These are phyloP conservation scores for Corythoichthys haematopterus DNA, from an alignment of 2,113 vertebrate genomes.

Conservation along the genomic window DNA sequence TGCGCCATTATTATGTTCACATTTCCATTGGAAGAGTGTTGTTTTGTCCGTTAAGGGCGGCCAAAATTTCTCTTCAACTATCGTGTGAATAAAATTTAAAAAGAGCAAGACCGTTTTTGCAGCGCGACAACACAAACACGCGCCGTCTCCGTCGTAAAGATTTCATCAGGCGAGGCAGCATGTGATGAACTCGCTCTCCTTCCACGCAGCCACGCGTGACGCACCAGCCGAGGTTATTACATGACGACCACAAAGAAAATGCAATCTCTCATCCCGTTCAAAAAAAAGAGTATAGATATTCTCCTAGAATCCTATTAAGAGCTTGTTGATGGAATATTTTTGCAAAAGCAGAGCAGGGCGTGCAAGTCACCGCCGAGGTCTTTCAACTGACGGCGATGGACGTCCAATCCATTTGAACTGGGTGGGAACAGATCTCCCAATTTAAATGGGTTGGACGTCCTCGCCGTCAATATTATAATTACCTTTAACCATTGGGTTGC, in stretches of 20 bases:
- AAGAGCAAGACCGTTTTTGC: not conserved
- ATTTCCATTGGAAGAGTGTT: too few relatives aligned
- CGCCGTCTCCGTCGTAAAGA: constrained; percentile 79
- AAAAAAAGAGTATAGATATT: constrained; percentile 88
- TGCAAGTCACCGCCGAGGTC: constrained; percentile 68
- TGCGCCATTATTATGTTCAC: too few relatives aligned
- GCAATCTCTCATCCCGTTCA: constrained; percentile 98
- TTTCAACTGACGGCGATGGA: constrained; percentile 71
- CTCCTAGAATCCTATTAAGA: constrained; percentile 94
- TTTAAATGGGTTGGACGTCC: too few relatives aligned
- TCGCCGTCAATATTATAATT: too few relatives aligned
- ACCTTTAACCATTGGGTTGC: constrained; percentile 20
- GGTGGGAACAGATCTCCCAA: too few relatives aligned
- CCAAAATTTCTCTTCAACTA: too few relatives aligned
- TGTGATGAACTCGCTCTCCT: constrained; percentile 97
- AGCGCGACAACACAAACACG: constrained; percentile 1
- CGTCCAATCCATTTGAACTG: too few relatives aligned
- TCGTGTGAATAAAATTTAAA: constrained; percentile 8
- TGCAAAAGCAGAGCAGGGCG: constrained; percentile 20
- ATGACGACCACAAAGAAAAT: constrained; percentile 85
- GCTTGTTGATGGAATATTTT: constrained; percentile 89
- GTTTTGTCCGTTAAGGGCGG: too few relatives aligned
- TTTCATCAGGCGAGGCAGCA: constrained; percentile 78
- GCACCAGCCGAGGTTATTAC: constrained; percentile 92
- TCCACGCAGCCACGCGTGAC: constrained; percentile 94